Conservation (phyloP, 2,113 vertebrate genomes). For the Oncorhynchus gorbuscha region DNA sequence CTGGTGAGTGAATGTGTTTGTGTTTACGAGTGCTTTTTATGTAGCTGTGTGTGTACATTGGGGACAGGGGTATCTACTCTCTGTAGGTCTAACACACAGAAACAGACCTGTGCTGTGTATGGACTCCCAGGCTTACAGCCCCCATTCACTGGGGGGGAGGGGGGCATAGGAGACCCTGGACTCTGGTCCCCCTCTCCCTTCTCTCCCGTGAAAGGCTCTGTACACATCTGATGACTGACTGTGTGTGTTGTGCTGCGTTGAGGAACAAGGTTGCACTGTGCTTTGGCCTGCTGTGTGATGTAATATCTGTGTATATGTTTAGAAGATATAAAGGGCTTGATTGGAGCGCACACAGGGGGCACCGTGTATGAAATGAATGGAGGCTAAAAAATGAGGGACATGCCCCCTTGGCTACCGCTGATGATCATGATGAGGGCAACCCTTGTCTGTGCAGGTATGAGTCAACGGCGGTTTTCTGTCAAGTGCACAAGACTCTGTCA, state of each 20-base stretch:
- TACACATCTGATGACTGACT: not conserved
- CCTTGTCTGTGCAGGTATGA: not conserved
- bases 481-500: not conserved
- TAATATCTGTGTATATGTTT: slow-evolving; percentile 48
- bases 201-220: slow-evolving; percentile 3
- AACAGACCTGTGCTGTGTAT: slow-evolving; percentile 23
- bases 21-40: not conserved
- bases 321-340: slow-evolving; percentile 31
- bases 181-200: not conserved
- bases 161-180: slow-evolving; percentile 1
- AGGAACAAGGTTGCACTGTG: slow-evolving; percentile 37
- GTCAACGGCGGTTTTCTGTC: not conserved
- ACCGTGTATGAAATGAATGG: slow-evolving; percentile 31
- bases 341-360: slow-evolving; percentile 27
- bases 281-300: slow-evolving; percentile 40
- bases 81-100: slow-evolving; percentile 14
- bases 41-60: slow-evolving; percentile 10
- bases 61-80: slow-evolving; percentile 17
- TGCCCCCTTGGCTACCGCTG: not conserved
- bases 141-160: slow-evolving; percentile 1
- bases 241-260: slow-evolving; percentile 15
- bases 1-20: slow-evolving; percentile 20
- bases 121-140: not conserved
- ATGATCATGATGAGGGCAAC: slow-evolving; percentile 4
- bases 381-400: slow-evolving; percentile 27